Conservation (phyloP, 2,797 vertebrate genomes). For the Xyrichtys novacula region DNA sequence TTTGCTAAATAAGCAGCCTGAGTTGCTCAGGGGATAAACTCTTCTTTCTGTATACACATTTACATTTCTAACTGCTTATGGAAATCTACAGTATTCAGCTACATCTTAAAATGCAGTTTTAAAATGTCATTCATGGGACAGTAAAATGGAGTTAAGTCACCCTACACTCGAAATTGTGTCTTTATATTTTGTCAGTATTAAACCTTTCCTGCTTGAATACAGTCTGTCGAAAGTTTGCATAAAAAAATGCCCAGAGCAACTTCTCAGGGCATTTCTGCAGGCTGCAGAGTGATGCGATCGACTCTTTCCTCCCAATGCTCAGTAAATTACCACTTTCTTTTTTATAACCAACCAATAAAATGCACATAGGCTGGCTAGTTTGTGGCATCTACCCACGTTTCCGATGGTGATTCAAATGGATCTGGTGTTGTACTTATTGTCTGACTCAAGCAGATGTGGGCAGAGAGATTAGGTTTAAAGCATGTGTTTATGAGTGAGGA, state of each 20-base stretch:
- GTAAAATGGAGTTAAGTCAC: constrained; percentile 11
- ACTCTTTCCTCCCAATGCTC: background rate
- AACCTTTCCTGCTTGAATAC: constrained; percentile 8
- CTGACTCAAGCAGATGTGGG: too few species aligned
- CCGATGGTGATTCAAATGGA: background rate
- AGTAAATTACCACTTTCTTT: background rate
- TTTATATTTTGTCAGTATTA: constrained; percentile 7
- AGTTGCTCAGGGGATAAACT: constrained; percentile 2
- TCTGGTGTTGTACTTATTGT: background rate
- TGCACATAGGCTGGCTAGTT: too few species aligned
- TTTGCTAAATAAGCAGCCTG: background rate
- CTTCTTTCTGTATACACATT: background rate
- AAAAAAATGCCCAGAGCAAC: background rate
- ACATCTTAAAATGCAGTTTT: constrained; percentile 16
- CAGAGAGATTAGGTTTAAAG: too few species aligned
- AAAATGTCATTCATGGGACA: constrained; percentile 10
- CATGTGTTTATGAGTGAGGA: too few species aligned
- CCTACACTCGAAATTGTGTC: too few species aligned
- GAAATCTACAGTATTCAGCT: constrained; percentile 12
- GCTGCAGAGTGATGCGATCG: background rate
- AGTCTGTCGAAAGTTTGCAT: background rate
- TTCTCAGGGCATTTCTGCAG: background rate
- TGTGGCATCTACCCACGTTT: background rate
- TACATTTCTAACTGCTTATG: background rate
- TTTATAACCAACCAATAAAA: background rate